Percentiles rank a stretch among this genome's conserved stretches.
phyloP scores from a whole-genome alignment of 2,113 vertebrate species.

The Eleginops maclovinus region DNA sequence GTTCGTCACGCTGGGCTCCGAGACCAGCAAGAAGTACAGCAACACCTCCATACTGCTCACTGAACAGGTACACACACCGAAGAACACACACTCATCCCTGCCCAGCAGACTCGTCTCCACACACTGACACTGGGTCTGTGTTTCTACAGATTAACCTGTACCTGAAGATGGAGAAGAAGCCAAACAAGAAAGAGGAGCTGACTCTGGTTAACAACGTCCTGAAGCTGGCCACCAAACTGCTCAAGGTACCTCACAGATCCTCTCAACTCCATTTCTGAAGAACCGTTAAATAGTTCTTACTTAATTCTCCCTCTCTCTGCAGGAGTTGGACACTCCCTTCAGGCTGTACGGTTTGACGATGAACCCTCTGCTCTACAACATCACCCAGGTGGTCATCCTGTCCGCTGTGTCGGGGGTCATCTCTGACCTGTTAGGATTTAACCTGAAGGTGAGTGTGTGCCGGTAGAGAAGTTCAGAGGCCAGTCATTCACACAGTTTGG shows the following conservation, averaged over 20 bases:
- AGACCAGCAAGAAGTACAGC: constrained; percentile 99
- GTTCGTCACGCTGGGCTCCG: constrained; percentile 97
- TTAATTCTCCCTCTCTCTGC: not conserved
- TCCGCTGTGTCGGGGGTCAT: constrained; percentile 99
- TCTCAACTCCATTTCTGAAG: no score
- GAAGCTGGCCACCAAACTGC: constrained; percentile 96
- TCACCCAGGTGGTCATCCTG: constrained; percentile 98
- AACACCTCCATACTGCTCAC: constrained; percentile 99
- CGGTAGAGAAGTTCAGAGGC: not conserved
- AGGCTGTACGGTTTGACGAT: constrained; percentile 96
- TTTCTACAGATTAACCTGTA: constrained; percentile 95
- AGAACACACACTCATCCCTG: fast-evolving
- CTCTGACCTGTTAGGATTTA: constrained; percentile 97
- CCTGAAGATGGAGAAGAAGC: constrained; percentile 99
- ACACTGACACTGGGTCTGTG: not conserved
- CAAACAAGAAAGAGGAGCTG: constrained; percentile 98
- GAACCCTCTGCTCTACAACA: constrained; percentile 99
- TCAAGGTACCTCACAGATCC: constrained; percentile 93
- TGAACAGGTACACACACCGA: constrained; percentile 89
- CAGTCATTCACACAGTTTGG: not conserved
- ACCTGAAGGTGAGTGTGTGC: constrained; percentile 92
- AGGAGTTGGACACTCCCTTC: constrained; percentile 97
- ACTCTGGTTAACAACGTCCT: constrained; percentile 98
- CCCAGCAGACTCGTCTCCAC: not conserved
- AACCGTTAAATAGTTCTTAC: no score